phyloP scores from a whole-genome alignment of 2,888 invertebrate species.

The Archaeoteleia sp. region DNA sequence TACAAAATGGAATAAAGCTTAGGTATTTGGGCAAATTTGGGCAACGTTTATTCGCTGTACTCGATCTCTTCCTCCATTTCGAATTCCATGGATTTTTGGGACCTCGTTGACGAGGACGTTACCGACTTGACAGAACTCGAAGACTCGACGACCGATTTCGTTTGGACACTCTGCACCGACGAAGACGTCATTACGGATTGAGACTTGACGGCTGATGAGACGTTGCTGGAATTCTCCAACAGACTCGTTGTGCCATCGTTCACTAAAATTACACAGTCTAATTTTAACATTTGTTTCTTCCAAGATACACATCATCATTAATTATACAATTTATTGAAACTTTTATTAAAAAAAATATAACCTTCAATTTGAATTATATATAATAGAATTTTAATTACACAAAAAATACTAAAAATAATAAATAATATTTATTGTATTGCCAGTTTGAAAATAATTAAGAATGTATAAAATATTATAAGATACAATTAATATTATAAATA shows the following conservation, averaged over 20 bases:
- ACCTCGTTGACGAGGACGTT: conserved; percentile 78
- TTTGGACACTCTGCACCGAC: conserved; percentile 76
- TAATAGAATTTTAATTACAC: too few species aligned
- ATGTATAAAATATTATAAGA: too few species aligned
- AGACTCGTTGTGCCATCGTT: conserved; percentile 65
- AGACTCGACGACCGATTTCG: conserved; percentile 69
- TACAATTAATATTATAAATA: too few species aligned
- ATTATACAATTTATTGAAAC: too few species aligned
- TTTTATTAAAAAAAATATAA: too few species aligned
- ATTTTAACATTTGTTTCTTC: too few species aligned
- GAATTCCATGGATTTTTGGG: conserved; percentile 81
- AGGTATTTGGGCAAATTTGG: background rate
- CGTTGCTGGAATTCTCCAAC: conserved; percentile 65
- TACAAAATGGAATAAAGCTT: background rate
- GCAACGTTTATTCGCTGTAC: conserved; percentile 60
- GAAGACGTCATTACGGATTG: conserved; percentile 76
- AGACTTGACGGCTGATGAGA: conserved; percentile 66
- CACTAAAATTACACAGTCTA: too few species aligned
- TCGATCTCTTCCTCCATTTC: conserved; percentile 70
- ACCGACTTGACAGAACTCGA: conserved; percentile 75
- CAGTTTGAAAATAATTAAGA: too few species aligned
- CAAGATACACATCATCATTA: too few species aligned
- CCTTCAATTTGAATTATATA: too few species aligned
- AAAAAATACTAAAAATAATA: too few species aligned
- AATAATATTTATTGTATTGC: too few species aligned